A percentile compares a stretch with the other conserved stretches of the same genome.
Evolutionary conservation across 2,797 vertebrate genomes (phyloP).

Genomic region (Anguilla anguilla): DNA sequence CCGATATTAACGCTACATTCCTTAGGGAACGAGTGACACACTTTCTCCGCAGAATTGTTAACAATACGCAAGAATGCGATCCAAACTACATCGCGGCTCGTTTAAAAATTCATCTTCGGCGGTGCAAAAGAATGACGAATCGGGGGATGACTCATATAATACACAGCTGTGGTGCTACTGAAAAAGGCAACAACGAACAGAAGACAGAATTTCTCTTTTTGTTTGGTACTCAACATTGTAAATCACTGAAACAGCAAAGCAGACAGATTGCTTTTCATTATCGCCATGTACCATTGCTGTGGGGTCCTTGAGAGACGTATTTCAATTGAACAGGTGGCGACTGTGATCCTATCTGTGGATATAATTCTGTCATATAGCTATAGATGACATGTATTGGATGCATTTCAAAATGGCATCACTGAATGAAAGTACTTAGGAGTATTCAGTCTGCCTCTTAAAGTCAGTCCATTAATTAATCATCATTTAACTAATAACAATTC

Average conservation of each 20-base stretch:
- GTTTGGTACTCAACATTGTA: background rate
- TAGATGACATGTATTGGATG: background rate
- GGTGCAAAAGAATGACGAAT: background rate
- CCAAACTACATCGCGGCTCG: background rate
- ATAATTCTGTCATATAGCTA: background rate
- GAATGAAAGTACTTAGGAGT: background rate
- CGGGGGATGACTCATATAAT: background rate
- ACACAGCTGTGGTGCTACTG: background rate
- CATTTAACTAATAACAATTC: background rate
- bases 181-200: background rate
- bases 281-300: background rate
- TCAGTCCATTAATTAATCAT: background rate
- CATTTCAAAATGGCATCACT: background rate
- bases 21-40: background rate
- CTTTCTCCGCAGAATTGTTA: background rate
- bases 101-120: background rate
- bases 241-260: background rate
- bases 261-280: background rate
- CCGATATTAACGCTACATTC: background rate
- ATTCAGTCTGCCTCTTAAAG: background rate
- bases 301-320: background rate
- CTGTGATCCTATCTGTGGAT: background rate
- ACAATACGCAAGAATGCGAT: background rate
- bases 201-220: background rate
- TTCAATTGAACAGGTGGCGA: background rate